A percentile compares a stretch with the other conserved stretches of the same genome.
Evolutionary conservation across 2,888 invertebrate genomes (phyloP).

Genomic region (Schizaphis graminum): DNA sequence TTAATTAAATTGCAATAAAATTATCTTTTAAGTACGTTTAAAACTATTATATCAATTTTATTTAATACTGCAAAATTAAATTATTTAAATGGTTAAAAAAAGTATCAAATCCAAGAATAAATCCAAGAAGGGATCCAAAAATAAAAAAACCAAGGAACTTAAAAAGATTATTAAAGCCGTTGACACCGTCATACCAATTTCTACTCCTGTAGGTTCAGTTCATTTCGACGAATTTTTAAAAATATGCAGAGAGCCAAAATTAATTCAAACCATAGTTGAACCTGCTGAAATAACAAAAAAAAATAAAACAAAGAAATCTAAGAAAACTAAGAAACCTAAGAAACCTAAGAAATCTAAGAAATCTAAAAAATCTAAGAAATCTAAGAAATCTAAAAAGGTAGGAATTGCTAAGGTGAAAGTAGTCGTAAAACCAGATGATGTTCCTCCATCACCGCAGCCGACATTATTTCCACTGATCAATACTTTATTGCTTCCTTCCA

Average conservation of each 20-base stretch:
- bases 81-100: not conserved
- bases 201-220: conserved; percentile 34
- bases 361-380: not conserved
- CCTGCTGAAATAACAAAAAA: not conserved
- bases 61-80: not conserved
- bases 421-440: not conserved
- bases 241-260: conserved; percentile 20
- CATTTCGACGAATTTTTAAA: conserved; percentile 53
- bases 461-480: conserved; percentile 29
- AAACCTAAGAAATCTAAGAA: not conserved
- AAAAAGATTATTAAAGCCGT: not conserved
- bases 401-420: not conserved
- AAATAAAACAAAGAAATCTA: not conserved
- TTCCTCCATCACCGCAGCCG: not conserved
- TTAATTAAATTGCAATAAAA: not conserved
- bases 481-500: not conserved
- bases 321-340: not conserved
- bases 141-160: not conserved
- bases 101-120: not conserved
- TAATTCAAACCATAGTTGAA: not conserved
- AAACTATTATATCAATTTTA: not conserved
- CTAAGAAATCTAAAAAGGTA: not conserved
- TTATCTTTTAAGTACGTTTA: not conserved
- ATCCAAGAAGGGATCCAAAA: not conserved
- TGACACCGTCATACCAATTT: conserved; percentile 1